Evolutionary conservation across 2,888 invertebrate genomes (phyloP).

Genomic region (Spatulosminthurus flaviceps): DNA sequence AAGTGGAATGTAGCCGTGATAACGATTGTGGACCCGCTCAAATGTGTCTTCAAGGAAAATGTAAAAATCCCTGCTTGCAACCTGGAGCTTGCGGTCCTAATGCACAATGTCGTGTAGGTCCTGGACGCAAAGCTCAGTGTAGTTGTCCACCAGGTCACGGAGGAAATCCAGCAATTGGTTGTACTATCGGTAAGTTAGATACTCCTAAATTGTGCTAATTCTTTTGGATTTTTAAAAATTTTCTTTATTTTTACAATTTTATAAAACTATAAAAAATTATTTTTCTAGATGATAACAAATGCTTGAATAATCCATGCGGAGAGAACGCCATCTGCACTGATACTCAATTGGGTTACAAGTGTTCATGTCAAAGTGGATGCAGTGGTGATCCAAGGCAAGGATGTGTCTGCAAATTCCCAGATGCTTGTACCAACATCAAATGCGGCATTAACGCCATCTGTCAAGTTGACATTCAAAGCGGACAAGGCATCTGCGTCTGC

Average conservation of each 20-base stretch:
- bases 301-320: constrained; percentile 84
- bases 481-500: constrained; percentile 75
- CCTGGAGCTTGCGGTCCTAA: constrained; percentile 70
- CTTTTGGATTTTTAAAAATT: background rate
- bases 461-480: constrained; percentile 71
- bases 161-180: constrained; percentile 77
- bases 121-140: constrained; percentile 78
- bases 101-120: constrained; percentile 81
- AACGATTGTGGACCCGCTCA: constrained; percentile 82
- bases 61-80: constrained; percentile 84
- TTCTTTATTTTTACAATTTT: background rate
- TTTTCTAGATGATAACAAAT: constrained; percentile 73
- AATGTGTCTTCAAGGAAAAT: constrained; percentile 76
- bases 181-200: constrained; percentile 71
- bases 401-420: constrained; percentile 77
- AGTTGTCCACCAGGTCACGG: constrained; percentile 79
- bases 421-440: constrained; percentile 78
- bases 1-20: constrained; percentile 80
- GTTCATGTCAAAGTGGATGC: constrained; percentile 79
- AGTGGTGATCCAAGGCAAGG: constrained; percentile 77
- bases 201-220: no score
- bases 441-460: constrained; percentile 88
- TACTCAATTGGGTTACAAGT: constrained; percentile 80
- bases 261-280: background rate
- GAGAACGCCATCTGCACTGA: constrained; percentile 84